phyloP scores from a whole-genome alignment of 2,888 invertebrate genomes.

The Macaria liturata region DNA sequence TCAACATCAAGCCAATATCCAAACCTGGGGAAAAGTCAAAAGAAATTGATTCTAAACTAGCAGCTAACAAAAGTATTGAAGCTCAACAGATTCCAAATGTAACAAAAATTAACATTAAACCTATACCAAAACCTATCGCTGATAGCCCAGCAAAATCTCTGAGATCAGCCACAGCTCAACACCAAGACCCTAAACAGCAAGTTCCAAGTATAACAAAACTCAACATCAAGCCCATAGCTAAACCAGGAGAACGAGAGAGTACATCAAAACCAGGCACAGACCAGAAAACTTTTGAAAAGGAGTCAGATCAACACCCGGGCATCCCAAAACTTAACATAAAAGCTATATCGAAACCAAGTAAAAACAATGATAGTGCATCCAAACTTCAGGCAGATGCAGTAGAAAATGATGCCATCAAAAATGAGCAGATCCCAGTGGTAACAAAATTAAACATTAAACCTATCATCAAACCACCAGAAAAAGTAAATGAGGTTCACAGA shows the following conservation, averaged over 20 bases:
- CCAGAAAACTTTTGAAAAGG: slow-evolving; percentile 28
- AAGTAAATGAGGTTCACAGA: slow-evolving; percentile 72
- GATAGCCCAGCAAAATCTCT: slow-evolving; percentile 33
- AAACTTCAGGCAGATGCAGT: slow-evolving; percentile 48
- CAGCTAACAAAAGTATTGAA: slow-evolving; percentile 7
- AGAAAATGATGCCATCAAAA: slow-evolving; percentile 41
- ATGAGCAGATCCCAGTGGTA: slow-evolving; percentile 64
- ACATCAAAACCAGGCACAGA: slow-evolving; percentile 38
- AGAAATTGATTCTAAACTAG: slow-evolving; percentile 29
- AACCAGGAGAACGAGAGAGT: slow-evolving; percentile 46
- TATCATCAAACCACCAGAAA: slow-evolving; percentile 72
- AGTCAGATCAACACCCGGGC: neutral
- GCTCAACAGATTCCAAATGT: slow-evolving; percentile 55
- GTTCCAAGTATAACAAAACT: slow-evolving; percentile 60
- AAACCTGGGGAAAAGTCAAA: slow-evolving; percentile 52
- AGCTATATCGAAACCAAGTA: slow-evolving; percentile 69
- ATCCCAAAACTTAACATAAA: slow-evolving; percentile 56
- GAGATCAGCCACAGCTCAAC: neutral
- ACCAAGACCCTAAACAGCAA: slow-evolving; percentile 36
- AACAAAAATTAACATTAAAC: slow-evolving; percentile 70
- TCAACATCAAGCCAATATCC: slow-evolving; percentile 66
- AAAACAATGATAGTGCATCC: slow-evolving; percentile 60
- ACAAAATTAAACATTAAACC: slow-evolving; percentile 79
- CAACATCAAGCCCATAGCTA: slow-evolving; percentile 73
- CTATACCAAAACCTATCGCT: slow-evolving; percentile 60